phyloP scores from a whole-genome alignment of 2,888 invertebrate genomes.

The Euspilapteryx auroguttella region DNA sequence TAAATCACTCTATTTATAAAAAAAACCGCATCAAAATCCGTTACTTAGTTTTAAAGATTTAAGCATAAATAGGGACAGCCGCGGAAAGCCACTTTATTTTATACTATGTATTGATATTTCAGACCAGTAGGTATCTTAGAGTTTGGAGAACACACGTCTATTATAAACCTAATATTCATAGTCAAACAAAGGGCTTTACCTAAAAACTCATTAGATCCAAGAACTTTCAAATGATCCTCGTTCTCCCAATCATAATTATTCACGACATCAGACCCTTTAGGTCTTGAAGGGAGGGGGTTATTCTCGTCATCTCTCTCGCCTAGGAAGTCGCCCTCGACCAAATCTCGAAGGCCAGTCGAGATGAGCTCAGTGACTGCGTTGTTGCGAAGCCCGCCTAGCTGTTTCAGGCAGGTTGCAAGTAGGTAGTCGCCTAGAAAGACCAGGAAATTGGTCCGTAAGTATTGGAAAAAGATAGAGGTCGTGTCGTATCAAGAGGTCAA shows the following conservation, averaged over 20 bases:
- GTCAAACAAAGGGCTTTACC: too few relatives aligned
- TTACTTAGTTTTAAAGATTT: too few relatives aligned
- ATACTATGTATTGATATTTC: too few relatives aligned
- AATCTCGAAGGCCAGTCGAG: constrained; percentile 38
- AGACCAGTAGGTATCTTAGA: too few relatives aligned
- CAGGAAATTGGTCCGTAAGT: background rate
- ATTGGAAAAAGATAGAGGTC: too few relatives aligned
- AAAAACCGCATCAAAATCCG: too few relatives aligned
- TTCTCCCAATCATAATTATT: constrained; percentile 34
- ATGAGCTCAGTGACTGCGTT: constrained; percentile 42
- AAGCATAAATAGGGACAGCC: too few relatives aligned
- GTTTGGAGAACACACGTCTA: too few relatives aligned
- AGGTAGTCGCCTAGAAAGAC: constrained; percentile 32
- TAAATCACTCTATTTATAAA: too few relatives aligned
- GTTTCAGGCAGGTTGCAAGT: constrained; percentile 33
- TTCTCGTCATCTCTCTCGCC: constrained; percentile 27
- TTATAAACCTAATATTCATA: too few relatives aligned
- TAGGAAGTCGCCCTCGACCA: constrained; percentile 41
- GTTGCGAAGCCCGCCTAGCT: constrained; percentile 37
- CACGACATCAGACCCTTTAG: constrained; percentile 28
- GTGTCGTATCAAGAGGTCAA: too few relatives aligned
- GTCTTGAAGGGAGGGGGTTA: constrained; percentile 29
- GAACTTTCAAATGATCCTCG: constrained; percentile 30
- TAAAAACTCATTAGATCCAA: constrained; percentile 36
- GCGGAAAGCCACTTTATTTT: too few relatives aligned